Conservation (phyloP, 2,113 vertebrate genomes). For the human (Homo sapiens) region GRCh38 chr15:38047001-38047500, state of each 20-base stretch:
- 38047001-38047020: slow-evolving; percentile 38
- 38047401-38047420: too few species aligned
- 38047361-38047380: background rate
- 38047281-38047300: slow-evolving; percentile 9
- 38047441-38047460: too few species aligned
- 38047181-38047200: background rate
- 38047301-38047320: background rate
- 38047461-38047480: too few species aligned
- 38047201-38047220: background rate
- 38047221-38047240: slow-evolving; percentile 20
- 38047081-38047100: background rate
- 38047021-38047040: slow-evolving; percentile 6
- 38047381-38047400: too few species aligned
- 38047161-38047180: background rate
- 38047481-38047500: too few species aligned
- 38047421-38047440: too few species aligned
- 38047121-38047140: background rate
- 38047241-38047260: background rate
- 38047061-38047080: background rate
- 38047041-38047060: slow-evolving; percentile 24
- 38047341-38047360: background rate
- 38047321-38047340: background rate
- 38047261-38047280: background rate
- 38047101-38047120: background rate
- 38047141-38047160: background rate